These are phyloP conservation scores for Hipposideros armiger DNA, from an alignment of 2,113 vertebrate species.

Conservation along the genomic window DNA sequence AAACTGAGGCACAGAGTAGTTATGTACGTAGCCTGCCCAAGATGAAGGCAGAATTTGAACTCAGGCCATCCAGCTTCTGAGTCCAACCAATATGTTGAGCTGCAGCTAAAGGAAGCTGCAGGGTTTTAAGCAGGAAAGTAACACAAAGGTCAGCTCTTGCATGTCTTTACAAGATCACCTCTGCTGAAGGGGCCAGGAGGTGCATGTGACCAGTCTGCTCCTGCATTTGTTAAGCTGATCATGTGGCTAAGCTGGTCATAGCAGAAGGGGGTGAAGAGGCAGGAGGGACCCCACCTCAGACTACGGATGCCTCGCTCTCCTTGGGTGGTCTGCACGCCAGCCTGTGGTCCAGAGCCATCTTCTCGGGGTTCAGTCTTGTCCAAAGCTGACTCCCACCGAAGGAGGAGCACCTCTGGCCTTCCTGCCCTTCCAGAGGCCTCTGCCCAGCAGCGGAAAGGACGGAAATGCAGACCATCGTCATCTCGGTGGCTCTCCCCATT, in stretches of 20 bases:
- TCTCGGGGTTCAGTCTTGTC: neutral
- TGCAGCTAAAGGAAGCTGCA: neutral
- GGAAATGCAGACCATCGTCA: accelerated
- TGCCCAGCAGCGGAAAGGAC: accelerated
- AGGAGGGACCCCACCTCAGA: no score
- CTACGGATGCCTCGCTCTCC: accelerated
- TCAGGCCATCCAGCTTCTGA: neutral
- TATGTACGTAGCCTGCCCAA: neutral
- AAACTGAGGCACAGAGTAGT: neutral
- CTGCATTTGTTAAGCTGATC: neutral
- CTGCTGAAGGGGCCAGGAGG: neutral
- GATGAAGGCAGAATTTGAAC: neutral
- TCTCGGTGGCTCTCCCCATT: neutral
- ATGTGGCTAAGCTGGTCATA: neutral
- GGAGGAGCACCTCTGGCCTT: neutral
- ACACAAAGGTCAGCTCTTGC: neutral
- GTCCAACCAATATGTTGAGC: neutral
- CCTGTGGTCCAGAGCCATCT: neutral
- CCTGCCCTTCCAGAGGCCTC: neutral
- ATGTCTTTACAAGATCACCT: neutral
- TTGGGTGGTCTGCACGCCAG: accelerated
- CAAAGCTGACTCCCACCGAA: neutral
- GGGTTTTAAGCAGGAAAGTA: neutral
- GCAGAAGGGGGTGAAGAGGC: neutral
- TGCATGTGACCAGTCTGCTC: neutral